Base-by-base conservation (phyloP, 2,888 invertebrate species). In the Noctuana brunneofusca region DNA sequence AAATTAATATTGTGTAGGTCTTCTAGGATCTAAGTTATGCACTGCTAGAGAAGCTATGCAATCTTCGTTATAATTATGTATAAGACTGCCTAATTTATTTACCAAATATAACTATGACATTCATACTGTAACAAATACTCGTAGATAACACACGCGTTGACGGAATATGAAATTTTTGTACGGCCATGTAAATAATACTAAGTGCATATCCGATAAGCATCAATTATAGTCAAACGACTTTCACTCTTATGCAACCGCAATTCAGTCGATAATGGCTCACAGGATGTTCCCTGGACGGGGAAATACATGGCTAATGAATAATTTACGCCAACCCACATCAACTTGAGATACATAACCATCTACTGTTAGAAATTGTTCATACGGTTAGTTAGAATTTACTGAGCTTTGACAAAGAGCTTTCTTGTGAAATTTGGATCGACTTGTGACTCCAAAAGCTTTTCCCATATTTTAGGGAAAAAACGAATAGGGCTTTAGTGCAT, bases 291-390 rank as follows among this genome's bases (percentile, higher is more conserved):
- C 46, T 12, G 59, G 65, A 56, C 64, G 55, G 53, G 30, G 46
- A 64, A 65, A 63, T 65, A 53, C 58, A 65, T 48, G 18, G 22
- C 58, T 64, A 58, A 53, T 64, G 55, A 62, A 62, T 62, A 62
- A 62, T 62, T 62, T 62, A 62, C 59, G 54, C 53, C 46, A 60
- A 60, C 53, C 59, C 59, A 60, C 53, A 54, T 60, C 59, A 59
- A 32, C 41, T 52, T 30, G 52, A 46, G 53, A 59, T 53, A 59
- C 43, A 53, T 46, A 59, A 14, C 58, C 53, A 48, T 56, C 56
- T 56, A 52, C 52, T 50, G 52, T 50, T 58, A 58, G 57, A 22
- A 41, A 58, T 58, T 50, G 58, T 52, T 50, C 50, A 30, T 52
- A 52, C 50, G 22, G 58, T 50, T 58, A 38, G 50, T 58, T 38